phyloP scores from a whole-genome alignment of 1,140 invertebrate genomes.

The Calliopsis andreniformis region DNA sequence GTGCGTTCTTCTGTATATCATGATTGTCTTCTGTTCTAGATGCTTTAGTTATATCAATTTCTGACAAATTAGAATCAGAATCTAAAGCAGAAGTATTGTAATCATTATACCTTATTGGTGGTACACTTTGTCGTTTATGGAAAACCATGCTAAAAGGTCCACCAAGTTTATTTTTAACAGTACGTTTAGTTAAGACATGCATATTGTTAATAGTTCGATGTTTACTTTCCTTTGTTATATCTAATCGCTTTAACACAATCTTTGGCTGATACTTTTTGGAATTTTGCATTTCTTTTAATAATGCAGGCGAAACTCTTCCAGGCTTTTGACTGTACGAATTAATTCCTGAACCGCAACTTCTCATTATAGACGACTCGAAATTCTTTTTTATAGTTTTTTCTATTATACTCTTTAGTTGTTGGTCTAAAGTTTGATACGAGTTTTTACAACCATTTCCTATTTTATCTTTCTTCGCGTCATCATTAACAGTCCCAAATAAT shows the following conservation, averaged over 20 bases:
- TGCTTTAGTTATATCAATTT: neutral
- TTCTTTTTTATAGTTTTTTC: slow-evolving; percentile 76
- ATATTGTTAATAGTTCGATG: slow-evolving; percentile 63
- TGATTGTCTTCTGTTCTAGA: neutral
- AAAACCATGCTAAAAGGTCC: slow-evolving; percentile 43
- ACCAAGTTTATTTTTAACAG: slow-evolving; percentile 18
- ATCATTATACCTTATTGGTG: slow-evolving; percentile 64
- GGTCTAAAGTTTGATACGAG: slow-evolving; percentile 66
- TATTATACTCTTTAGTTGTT: slow-evolving; percentile 75
- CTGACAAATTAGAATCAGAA: slow-evolving; percentile 39
- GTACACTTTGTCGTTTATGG: slow-evolving; percentile 62
- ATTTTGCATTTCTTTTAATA: slow-evolving; percentile 65
- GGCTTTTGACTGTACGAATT: neutral
- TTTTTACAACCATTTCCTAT: slow-evolving; percentile 41
- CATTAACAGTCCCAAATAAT: slow-evolving; percentile 32
- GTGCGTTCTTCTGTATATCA: neutral
- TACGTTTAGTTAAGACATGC: slow-evolving; percentile 13
- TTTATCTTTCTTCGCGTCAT: slow-evolving; percentile 25
- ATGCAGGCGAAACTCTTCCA: slow-evolving; percentile 63
- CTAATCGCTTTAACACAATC: slow-evolving; percentile 69
- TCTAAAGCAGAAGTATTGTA: slow-evolving; percentile 61
- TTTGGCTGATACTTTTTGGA: slow-evolving; percentile 76
- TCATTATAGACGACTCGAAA: slow-evolving; percentile 64
- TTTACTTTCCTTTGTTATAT: slow-evolving; percentile 60
- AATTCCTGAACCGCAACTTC: neutral